Conservation (phyloP, 1,140 invertebrate genomes). For the Hydropsyche tenuis region DNA sequence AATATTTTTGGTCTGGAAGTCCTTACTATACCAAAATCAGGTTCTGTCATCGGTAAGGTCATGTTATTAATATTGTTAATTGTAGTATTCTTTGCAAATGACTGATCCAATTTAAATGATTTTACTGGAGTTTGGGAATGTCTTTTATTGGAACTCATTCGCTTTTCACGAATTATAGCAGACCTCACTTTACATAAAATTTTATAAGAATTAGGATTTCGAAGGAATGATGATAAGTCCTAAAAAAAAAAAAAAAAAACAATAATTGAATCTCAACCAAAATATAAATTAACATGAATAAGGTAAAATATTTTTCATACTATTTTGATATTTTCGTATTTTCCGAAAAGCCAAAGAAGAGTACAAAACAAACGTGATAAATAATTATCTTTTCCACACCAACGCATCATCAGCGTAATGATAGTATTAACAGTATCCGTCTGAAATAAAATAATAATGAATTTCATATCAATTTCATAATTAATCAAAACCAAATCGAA, state of each 20-base stretch:
- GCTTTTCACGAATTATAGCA: slow-evolving; percentile 55
- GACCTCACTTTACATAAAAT: slow-evolving; percentile 56
- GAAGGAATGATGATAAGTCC: slow-evolving; percentile 57
- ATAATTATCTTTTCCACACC: slow-evolving; percentile 68
- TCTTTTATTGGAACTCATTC: slow-evolving; percentile 54
- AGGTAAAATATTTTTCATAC: slow-evolving; percentile 52
- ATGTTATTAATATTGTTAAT: slow-evolving; percentile 38
- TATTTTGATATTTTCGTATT: slow-evolving; percentile 62
- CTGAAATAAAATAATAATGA: slow-evolving; percentile 55
- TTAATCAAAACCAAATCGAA: not conserved
- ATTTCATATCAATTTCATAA: not conserved
- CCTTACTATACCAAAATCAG: slow-evolving; percentile 57
- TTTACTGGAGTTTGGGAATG: slow-evolving; percentile 44
- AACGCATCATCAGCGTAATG: slow-evolving; percentile 65
- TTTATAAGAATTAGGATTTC: slow-evolving; percentile 56
- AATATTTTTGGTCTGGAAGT: slow-evolving; percentile 58
- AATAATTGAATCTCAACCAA: not conserved
- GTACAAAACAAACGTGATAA: slow-evolving; percentile 68
- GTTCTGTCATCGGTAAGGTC: slow-evolving; percentile 55
- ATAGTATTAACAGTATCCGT: slow-evolving; percentile 57
- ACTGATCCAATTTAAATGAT: slow-evolving; percentile 48
- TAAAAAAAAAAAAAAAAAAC: slow-evolving; percentile 49
- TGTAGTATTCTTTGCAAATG: slow-evolving; percentile 51
- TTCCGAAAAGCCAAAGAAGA: slow-evolving; percentile 69
- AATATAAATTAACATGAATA: not conserved